Base-by-base conservation (phyloP, 1,140 invertebrate species). In the Catajapyx aquilonaris region DNA sequence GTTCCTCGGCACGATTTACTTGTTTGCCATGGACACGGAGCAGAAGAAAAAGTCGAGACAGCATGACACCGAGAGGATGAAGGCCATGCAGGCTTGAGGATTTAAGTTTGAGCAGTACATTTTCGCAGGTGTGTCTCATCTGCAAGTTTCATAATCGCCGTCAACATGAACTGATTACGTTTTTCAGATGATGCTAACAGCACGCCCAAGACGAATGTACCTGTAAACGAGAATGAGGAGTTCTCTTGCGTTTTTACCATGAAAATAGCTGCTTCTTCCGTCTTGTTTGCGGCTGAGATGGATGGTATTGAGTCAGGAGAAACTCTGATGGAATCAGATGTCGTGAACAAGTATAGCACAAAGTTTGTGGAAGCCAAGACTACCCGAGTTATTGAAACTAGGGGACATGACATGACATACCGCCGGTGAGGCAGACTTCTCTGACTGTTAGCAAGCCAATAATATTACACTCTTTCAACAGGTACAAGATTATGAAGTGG, bases 31-130 rank as follows among this genome's bases (percentile, higher is more conserved):
- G 53, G 64, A 76, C 5, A 76, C 73, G 0, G 62, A 69, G 21
- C 53, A 68, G 31, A 65, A 66, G 45, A 60, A 56, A 39, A 15
- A 48, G 23, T 37, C 56, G 17, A 55, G 56, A 35, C 39, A 44
- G 20, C 57, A 60, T 37, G 53, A 52, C 49, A 60, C 65, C 20
- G 49, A 58, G 7, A 50, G 48, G 28, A 55, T 69, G 9, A 56
- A 65, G 46, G 50, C 57, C 44, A 73, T 71, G 58, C 57, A 52
- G 23, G 71, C 69, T 11, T 81, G 76, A 76, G 81, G 80, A 15
- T 75, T 65, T 48, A 84, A 84, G 53, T 87, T 87, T 66, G 81
- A 87, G 50, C 75, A 81, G 42, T 85, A 68, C 51, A 48, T 84
- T 37, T 54, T 72, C 21, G 56, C 69, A 47, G 61, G 68, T 75